Evolutionary conservation across 2,113 vertebrate genomes (phyloP), one percentile per base, ranked within the genome.

Genomic region (Casuarius casuarius): DNA sequence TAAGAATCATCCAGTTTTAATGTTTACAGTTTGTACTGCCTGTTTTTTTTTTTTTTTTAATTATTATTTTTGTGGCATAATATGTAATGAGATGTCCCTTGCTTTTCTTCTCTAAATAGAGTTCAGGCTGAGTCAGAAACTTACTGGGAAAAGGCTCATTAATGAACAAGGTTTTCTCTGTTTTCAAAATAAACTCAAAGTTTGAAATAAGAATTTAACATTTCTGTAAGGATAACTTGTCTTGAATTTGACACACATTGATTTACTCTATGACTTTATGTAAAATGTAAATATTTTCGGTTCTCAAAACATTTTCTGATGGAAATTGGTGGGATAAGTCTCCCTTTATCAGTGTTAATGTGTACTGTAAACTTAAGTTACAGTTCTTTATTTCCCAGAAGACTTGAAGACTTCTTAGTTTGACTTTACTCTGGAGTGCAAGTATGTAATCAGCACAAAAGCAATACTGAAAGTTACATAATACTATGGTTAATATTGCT

Each of bases 91-190:
- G 18, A 94, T 70, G 54, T 54, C 44, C 11, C 5, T 71, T 93
- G 25, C 48, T 74, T 92, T 87, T 63, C 85, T 33, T 52, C 5
- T 74, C 2, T 84, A 68, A 49, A 48, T 82, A 84, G 61, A 67
- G 94, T 96, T 90, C 56, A 70, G 26, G 35, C 68, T 81, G 59
- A 79, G 84, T 67, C 82, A 52, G 70, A 22, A 86, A 46, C 80
- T 92, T 95, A 78, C 66, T 94, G 52, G 86, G 20, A 66, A 86
- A 49, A 25, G 12, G 8, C 33, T 91, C 51, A 23, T 83, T 93
- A 79, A 38, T 84, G 75, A 89, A 79, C 65, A 44, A 48, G 25
- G 25, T 54, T 92, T 84, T 12, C 5, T 5, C n/a, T 61, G 3
- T 82, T 84, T 91, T 23, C 68, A 48, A 66, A 70, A 67, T 68